Percentiles rank a stretch among this genome's conserved stretches.
These are phyloP conservation scores for Agonopterix alstromeriana DNA, from an alignment of 2,888 invertebrate genomes.

Conservation along the genomic window DNA sequence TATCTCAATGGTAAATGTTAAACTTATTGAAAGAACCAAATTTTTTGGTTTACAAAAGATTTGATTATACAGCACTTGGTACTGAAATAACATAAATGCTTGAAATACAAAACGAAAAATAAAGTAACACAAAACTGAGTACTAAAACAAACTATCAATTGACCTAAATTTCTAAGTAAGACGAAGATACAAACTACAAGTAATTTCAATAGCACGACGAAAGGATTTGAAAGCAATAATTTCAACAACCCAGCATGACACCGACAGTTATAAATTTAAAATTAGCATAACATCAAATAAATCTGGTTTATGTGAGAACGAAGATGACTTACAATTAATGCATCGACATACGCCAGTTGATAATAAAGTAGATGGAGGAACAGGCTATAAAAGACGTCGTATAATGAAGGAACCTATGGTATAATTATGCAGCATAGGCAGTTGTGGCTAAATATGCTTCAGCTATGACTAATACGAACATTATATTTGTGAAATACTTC, in stretches of 20 bases:
- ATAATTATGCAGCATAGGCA: too few species aligned
- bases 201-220: not conserved
- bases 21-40: too few species aligned
- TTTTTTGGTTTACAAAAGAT: too few species aligned
- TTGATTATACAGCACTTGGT: too few species aligned
- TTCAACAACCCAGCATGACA: slow-evolving; percentile 11
- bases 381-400: too few species aligned
- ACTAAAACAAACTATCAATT: not conserved
- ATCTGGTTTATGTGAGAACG: slow-evolving; percentile 9
- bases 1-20: too few species aligned
- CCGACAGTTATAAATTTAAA: slow-evolving; percentile 12
- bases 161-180: too few species aligned
- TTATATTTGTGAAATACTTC: too few species aligned
- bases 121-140: not conserved
- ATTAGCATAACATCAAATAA: slow-evolving; percentile 18
- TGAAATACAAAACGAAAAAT: not conserved
- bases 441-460: too few species aligned
- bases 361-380: slow-evolving; percentile 2
- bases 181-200: too few species aligned
- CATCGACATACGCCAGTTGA: slow-evolving; percentile 3
- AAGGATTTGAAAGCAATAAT: slow-evolving; percentile 5
- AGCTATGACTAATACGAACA: too few species aligned
- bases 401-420: too few species aligned
- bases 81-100: not conserved
- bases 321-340: slow-evolving; percentile 6